These are phyloP conservation scores for Mechanitis messenoides DNA, from an alignment of 2,888 invertebrate species.

Conservation along the genomic window DNA sequence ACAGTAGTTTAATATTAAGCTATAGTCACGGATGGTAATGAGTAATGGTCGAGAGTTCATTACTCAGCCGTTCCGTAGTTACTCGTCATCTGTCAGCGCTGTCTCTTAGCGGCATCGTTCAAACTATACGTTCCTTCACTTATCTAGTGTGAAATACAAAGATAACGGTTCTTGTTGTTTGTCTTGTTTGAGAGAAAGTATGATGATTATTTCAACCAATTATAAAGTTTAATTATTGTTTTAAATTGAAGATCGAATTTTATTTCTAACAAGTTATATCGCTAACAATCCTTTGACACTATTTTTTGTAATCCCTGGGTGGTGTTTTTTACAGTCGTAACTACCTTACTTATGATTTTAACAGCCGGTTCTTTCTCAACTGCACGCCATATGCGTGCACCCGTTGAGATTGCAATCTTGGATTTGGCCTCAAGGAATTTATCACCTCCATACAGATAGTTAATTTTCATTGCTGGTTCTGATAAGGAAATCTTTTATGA, in stretches of 20 bases:
- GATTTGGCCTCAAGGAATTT: constrained; percentile 46
- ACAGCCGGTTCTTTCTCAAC: constrained; percentile 46
- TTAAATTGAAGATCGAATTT: constrained; percentile 14
- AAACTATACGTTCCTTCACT: constrained; percentile 31
- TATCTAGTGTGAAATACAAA: constrained; percentile 32
- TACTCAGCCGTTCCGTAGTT: constrained; percentile 63
- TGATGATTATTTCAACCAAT: constrained; percentile 5
- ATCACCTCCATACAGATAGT: constrained; percentile 40
- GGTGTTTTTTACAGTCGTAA: constrained; percentile 34
- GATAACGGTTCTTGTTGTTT: constrained; percentile 28
- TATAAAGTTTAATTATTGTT: constrained; percentile 3
- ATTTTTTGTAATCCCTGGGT: constrained; percentile 37
- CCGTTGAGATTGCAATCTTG: constrained; percentile 49
- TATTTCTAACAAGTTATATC: constrained; percentile 25
- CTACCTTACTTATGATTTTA: constrained; percentile 42
- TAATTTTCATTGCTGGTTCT: constrained; percentile 33
- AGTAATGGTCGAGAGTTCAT: constrained; percentile 54
- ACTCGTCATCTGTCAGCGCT: constrained; percentile 62
- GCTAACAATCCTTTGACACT: constrained; percentile 28
- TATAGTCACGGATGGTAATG: constrained; percentile 51
- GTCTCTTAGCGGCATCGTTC: constrained; percentile 30
- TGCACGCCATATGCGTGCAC: constrained; percentile 54
- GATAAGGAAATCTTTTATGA: constrained; percentile 10
- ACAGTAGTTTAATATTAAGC: constrained; percentile 19
- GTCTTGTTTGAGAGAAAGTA: constrained; percentile 7